phyloP scores from a whole-genome alignment of 2,888 invertebrate species.

The Cyaniris semiargus region DNA sequence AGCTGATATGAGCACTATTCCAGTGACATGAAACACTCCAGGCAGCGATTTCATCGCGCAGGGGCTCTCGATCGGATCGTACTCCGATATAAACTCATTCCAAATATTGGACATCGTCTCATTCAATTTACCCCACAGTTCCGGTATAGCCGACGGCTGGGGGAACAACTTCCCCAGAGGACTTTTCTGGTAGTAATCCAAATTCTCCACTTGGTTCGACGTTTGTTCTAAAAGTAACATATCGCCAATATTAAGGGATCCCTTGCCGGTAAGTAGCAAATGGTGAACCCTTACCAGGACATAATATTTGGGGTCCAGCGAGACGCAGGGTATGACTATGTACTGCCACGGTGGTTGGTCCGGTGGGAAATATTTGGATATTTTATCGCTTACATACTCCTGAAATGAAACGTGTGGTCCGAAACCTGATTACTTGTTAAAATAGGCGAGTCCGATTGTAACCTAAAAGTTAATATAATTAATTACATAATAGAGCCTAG shows the following conservation, averaged over 20 bases:
- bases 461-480: no score
- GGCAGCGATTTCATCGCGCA: conserved; percentile 82
- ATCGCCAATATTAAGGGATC: conserved; percentile 86
- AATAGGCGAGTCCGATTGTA: background rate
- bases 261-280: conserved; percentile 85
- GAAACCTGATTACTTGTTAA: background rate
- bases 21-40: conserved; percentile 81
- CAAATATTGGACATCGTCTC: conserved; percentile 86
- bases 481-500: no score
- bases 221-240: conserved; percentile 83
- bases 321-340: conserved; percentile 83
- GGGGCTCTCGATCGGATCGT: conserved; percentile 88
- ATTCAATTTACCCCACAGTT: conserved; percentile 83
- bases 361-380: conserved; percentile 87
- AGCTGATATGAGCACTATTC: conserved; percentile 82
- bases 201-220: conserved; percentile 56
- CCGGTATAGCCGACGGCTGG: conserved; percentile 82
- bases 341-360: conserved; percentile 91
- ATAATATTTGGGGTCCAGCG: conserved; percentile 82
- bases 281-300: conserved; percentile 88
- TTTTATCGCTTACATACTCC: conserved; percentile 89
- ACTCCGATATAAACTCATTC: conserved; percentile 89
- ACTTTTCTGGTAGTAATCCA: conserved; percentile 60
- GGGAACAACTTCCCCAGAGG: conserved; percentile 79
- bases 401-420: conserved; percentile 51